A percentile compares a stretch with the other conserved stretches of the same genome.
Evolutionary conservation across 2,113 vertebrate genomes (phyloP).

Genomic region (Apeltes quadracus): DNA sequence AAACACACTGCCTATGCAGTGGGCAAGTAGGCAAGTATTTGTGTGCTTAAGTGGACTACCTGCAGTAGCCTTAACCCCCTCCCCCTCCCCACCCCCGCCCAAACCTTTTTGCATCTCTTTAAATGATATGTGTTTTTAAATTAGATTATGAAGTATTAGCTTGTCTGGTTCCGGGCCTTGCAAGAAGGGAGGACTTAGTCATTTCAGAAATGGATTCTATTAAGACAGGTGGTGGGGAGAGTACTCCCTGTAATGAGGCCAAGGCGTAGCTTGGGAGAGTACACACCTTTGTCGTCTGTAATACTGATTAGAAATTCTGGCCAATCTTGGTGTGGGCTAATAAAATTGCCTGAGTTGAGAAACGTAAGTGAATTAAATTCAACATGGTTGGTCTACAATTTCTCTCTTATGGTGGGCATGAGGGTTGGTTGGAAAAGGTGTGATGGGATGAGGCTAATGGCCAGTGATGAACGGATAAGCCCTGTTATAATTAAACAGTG

Average conservation of each 20-base stretch:
- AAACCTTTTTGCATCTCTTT: slow-evolving; percentile 81
- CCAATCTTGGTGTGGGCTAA: slow-evolving; percentile 75
- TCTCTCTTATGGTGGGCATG: slow-evolving; percentile 50
- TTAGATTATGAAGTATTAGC: slow-evolving; percentile 85
- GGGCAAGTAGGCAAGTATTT: slow-evolving; percentile 58
- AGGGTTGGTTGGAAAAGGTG: slow-evolving; percentile 14
- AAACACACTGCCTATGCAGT: slow-evolving; percentile 49
- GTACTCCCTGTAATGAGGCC: slow-evolving; percentile 83
- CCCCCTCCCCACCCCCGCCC: slow-evolving; percentile 33
- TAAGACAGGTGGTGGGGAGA: slow-evolving; percentile 82
- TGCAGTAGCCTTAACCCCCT: slow-evolving; percentile 64
- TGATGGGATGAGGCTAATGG: slow-evolving; percentile 17
- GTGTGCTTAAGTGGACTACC: slow-evolving; percentile 77
- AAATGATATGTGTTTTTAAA: slow-evolving; percentile 84
- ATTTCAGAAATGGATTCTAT: slow-evolving; percentile 86
- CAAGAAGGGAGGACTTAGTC: slow-evolving; percentile 77
- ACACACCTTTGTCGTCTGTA: slow-evolving; percentile 82
- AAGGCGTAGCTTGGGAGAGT: slow-evolving; percentile 71
- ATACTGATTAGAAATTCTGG: slow-evolving; percentile 81
- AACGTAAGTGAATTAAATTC: slow-evolving; percentile 78
- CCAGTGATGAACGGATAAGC: slow-evolving; percentile 31
- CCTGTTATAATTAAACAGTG: slow-evolving; percentile 13
- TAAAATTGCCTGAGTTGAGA: slow-evolving; percentile 77
- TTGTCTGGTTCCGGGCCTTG: slow-evolving; percentile 77
- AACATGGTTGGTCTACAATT: slow-evolving; percentile 72